phyloP scores from a whole-genome alignment of 1,140 invertebrate genomes.

The Rhopalosiphum maidis region DNA sequence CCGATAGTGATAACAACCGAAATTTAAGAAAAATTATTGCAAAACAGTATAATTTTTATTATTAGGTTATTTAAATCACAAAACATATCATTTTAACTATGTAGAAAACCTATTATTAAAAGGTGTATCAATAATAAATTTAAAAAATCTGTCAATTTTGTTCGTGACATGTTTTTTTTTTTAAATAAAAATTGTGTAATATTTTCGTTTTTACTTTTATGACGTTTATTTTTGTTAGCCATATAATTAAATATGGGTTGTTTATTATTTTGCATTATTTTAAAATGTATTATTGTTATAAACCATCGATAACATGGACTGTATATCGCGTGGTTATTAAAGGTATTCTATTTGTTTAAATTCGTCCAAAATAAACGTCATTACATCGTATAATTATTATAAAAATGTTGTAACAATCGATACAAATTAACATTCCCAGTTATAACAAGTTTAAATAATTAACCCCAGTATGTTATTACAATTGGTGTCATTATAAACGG shows the following conservation, averaged over 20 bases:
- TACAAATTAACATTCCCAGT: neutral
- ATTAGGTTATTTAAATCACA: neutral
- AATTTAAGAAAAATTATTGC: neutral
- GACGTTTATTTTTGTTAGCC: neutral
- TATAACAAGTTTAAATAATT: neutral
- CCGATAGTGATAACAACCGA: neutral
- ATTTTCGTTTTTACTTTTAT: neutral
- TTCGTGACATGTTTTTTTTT: neutral
- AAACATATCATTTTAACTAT: neutral
- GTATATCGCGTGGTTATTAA: neutral
- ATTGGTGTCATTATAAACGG: neutral
- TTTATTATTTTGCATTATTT: neutral
- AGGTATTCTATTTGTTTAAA: neutral
- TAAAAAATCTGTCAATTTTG: neutral
- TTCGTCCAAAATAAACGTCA: neutral
- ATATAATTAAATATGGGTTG: neutral
- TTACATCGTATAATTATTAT: neutral
- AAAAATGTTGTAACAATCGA: neutral
- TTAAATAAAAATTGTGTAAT: no score
- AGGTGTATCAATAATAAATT: neutral
- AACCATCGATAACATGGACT: neutral
- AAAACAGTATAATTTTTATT: neutral
- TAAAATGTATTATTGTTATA: neutral
- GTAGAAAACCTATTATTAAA: neutral
- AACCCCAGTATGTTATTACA: neutral